phyloP scores from a whole-genome alignment of 2,797 vertebrate species.

The Chelidonichthys spinosus region DNA sequence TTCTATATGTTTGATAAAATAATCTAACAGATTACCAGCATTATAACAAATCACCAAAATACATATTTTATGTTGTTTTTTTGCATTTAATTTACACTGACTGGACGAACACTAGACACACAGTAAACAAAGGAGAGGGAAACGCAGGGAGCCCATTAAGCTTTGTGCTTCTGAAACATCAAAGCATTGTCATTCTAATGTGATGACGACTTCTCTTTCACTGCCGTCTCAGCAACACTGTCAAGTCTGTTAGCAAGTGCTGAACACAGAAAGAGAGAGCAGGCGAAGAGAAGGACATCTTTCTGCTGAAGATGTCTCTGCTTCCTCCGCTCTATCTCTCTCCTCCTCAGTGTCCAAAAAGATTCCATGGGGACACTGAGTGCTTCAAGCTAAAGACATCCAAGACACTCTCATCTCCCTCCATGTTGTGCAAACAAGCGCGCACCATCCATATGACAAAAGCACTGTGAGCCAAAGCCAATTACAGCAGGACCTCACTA shows the following conservation, averaged over 20 bases:
- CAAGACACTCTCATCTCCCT: constrained; percentile 39
- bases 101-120: constrained; percentile 17
- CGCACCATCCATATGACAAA: constrained; percentile 57
- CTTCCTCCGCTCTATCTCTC: neutral
- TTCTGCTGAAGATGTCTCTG: constrained; percentile 21
- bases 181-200: constrained; percentile 54
- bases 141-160: constrained; percentile 42
- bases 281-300: constrained; percentile 15
- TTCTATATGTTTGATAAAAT: neutral
- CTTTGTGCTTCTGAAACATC: constrained; percentile 44
- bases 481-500: constrained; percentile 35
- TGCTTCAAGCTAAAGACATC: constrained; percentile 54
- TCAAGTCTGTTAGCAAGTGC: constrained; percentile 30
- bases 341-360: constrained; percentile 29
- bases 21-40: neutral
- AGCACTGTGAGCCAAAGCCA: constrained; percentile 49
- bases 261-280: constrained; percentile 22
- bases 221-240: constrained; percentile 45
- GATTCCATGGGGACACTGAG: constrained; percentile 25
- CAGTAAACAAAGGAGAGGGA: constrained; percentile 24
- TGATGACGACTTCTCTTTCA: constrained; percentile 46
- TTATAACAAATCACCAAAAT: neutral
- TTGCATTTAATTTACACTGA: constrained; percentile 15
- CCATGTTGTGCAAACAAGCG: constrained; percentile 53
- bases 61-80: neutral